Base-by-base conservation (phyloP, 2,113 vertebrate genomes). In the Apteryx owenii region DNA sequence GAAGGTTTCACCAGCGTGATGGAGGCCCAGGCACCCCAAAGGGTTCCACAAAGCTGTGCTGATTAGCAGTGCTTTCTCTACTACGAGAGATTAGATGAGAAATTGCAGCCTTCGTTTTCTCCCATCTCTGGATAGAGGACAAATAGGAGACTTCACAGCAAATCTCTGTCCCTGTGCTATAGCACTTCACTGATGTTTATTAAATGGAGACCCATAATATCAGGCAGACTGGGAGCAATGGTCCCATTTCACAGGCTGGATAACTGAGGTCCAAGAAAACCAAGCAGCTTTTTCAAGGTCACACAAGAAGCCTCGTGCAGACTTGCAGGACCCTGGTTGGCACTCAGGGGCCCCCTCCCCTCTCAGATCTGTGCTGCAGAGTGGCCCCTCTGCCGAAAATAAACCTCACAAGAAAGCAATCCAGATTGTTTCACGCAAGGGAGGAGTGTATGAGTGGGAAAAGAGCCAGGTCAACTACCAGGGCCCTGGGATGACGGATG, bases 31-130 rank as follows among this genome's bases (percentile, higher is more conserved):
- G 38, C 15, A 36, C 31, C 72, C 38, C 54, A 46, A 42, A 68
- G 62, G 48, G 83, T 36, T 84, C 84, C 68, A 70, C 40, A 53
- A 56, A 71, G 40, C 70, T 33, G 21, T 17, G 33, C 29, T 85
- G 83, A 88, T 64, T 38, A 81, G 31, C 54, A 88, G 44, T 10
- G 12, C 76, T 85, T 94, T 85, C 88, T 80, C 77, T 62, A 54
- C 46, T 66, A 21, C 4, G 42, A 44, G 66, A 78, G 26, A 91
- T 66, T n/a, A 88, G 54, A 91, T 64, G 68, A 73, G 69, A 91
- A 94, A 88, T 21, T 68, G 15, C 54, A 90, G 79, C 58, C 60
- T 75, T 82, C 0, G 0, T 70, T 91, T 85, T 54, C 54, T 10
- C 40, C n/a, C 12, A 10, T 20, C 29, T 81, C 76, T 83, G 28